Base-by-base conservation (phyloP, 2,888 invertebrate genomes). In the Lymantria dispar region DNA sequence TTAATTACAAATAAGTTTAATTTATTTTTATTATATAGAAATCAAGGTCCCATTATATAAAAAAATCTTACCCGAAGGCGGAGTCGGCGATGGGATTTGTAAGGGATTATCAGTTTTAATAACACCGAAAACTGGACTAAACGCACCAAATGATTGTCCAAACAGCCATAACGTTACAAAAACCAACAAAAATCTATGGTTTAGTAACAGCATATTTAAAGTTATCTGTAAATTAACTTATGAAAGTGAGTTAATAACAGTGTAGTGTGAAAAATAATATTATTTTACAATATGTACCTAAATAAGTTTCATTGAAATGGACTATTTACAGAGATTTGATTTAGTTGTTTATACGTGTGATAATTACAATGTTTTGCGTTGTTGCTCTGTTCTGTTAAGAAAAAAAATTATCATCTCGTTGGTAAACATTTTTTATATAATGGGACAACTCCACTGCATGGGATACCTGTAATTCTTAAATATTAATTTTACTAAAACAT, bases 21-120 rank as follows among this genome's bases (percentile, higher is more conserved):
- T 30, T 43, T 10, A 33, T 48, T 56, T 38, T 29, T 38, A 39
- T n/a, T 13, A 31, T 42, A 9, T 15, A 8, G 39, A 40, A 44
- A 41, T 39, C 43, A 42, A 2, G 47, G 68, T 67, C 70, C 70
- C 63, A 64, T 60, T 63, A 67, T 62, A 67, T 56, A 60, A 66
- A 62, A 66, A 67, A 49, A 14, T 51, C 80, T 80, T 82, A 82
- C 82, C 83, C 60, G 68, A 60, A n/a, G 74, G 68, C 36, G 68
- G 62, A 29, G 74, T 74, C 12, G 78, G 70, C 51, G 65, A 56
- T n/a, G 73, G 70, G 45, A 58, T 52, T 44, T 54, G 54, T 40
- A 69, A 46, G 30, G 79, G 73, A 44, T 70, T 52, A 40, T 78
- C 74, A 12, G 73, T 74, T 70, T 72, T 75, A 47, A 75, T 60